phyloP scores from a whole-genome alignment of 1,140 invertebrate genomes.

The Leptonema lineaticorne region DNA sequence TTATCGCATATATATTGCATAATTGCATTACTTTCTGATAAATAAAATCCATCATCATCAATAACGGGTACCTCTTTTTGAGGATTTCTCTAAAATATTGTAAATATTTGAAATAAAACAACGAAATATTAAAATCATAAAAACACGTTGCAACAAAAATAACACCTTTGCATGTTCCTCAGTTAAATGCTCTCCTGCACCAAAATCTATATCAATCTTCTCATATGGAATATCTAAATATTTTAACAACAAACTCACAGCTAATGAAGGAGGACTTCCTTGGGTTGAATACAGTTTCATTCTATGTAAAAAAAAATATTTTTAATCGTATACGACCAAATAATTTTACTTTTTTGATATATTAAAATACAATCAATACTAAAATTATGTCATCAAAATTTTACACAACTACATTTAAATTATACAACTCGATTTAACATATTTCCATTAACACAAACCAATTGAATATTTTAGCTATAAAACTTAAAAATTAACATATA shows the following conservation, averaged over 20 bases:
- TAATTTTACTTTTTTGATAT: too few species aligned
- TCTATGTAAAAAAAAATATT: background rate
- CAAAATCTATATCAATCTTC: conserved; percentile 67
- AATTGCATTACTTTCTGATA: conserved; percentile 77
- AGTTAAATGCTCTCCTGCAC: conserved; percentile 68
- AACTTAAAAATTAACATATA: too few species aligned
- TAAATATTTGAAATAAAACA: background rate
- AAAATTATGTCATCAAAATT: too few species aligned
- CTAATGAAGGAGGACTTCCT: conserved; percentile 73
- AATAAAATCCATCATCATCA: conserved; percentile 69
- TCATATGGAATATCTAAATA: conserved; percentile 64
- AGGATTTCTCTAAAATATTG: conserved; percentile 65
- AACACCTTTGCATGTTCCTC: conserved; percentile 66
- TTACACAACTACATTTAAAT: too few species aligned
- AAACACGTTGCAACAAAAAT: conserved; percentile 21
- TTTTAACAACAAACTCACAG: conserved; percentile 66
- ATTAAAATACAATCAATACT: too few species aligned
- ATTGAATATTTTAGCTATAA: too few species aligned
- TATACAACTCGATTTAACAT: too few species aligned
- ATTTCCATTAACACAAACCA: too few species aligned
- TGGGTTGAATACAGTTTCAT: conserved; percentile 71
- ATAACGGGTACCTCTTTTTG: conserved; percentile 78
- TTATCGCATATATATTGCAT: conserved; percentile 75
- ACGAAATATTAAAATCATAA: background rate
- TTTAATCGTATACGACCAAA: too few species aligned